Percentiles rank a stretch among this genome's conserved stretches.
These are phyloP conservation scores for Drosophila fungiperda DNA, from an alignment of 2,888 invertebrate species.

Conservation along the genomic window DNA sequence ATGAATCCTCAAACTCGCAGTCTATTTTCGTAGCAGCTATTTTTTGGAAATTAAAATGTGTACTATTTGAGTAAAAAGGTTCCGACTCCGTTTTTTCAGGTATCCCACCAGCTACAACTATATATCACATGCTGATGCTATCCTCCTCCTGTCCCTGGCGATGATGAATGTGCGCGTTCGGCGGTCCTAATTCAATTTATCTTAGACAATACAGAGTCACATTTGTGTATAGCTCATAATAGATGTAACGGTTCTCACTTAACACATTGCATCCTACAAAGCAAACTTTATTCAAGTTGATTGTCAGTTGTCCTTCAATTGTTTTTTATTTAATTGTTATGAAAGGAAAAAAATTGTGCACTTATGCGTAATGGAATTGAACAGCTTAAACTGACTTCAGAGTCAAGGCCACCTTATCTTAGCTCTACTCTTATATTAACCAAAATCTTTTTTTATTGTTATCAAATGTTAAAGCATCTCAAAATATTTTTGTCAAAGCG, in stretches of 20 bases:
- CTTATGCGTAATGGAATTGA: constrained; percentile 20
- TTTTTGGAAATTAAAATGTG: constrained; percentile 76
- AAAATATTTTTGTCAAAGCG: no score
- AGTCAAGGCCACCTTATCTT: not conserved
- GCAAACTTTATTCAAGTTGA: constrained; percentile 30
- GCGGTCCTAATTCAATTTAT: constrained; percentile 80
- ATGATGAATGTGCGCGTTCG: constrained; percentile 79
- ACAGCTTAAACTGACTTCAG: not conserved
- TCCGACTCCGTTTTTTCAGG: constrained; percentile 55
- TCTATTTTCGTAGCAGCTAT: constrained; percentile 59
- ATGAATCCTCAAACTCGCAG: constrained; percentile 36
- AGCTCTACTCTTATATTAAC: not conserved
- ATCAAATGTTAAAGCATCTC: no score
- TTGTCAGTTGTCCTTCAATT: constrained; percentile 63
- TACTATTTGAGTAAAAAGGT: constrained; percentile 72
- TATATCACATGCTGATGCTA: constrained; percentile 59
- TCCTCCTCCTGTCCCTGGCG: constrained; percentile 11
- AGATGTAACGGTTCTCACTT: constrained; percentile 52
- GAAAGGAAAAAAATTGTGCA: not conserved
- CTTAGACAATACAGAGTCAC: constrained; percentile 79
- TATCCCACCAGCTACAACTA: constrained; percentile 43
- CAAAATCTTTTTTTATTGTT: not conserved
- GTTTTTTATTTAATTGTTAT: constrained; percentile 53
- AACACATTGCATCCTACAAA: constrained; percentile 20
- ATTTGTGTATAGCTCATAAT: constrained; percentile 51